These are phyloP conservation scores for Lamellibrachia luymesi DNA, from an alignment of 1,140 invertebrate species.

Conservation along the genomic window DNA sequence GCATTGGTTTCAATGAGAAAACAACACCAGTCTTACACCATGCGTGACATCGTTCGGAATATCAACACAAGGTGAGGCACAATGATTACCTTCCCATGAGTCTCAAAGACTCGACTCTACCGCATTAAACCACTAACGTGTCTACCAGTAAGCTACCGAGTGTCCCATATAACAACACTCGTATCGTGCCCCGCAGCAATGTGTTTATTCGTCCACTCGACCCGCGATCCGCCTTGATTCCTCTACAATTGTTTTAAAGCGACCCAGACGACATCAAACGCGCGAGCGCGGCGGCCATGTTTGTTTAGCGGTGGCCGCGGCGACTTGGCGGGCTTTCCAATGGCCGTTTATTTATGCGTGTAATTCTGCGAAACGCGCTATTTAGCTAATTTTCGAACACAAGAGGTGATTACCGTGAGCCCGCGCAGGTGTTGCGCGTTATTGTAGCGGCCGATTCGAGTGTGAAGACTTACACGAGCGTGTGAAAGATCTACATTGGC, in stretches of 20 bases:
- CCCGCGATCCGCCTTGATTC: neutral
- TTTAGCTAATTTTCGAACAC: neutral
- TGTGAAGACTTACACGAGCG: neutral
- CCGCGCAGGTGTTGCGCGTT: neutral
- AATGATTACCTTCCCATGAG: neutral
- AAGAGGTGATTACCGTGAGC: neutral
- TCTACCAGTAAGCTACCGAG: neutral
- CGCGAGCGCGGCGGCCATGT: neutral
- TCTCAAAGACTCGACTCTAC: neutral
- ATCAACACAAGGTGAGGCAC: neutral
- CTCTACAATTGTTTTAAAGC: neutral
- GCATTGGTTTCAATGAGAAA: no score
- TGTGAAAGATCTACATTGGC: neutral
- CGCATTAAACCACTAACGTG: neutral
- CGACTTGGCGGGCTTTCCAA: neutral
- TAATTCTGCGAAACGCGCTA: neutral
- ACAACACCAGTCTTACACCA: no score
- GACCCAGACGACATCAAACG: neutral
- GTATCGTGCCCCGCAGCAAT: neutral
- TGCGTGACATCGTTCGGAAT: neutral
- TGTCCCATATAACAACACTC: neutral
- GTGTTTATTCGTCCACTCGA: neutral
- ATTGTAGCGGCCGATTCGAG: neutral
- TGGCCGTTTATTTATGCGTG: neutral
- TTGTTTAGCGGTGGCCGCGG: neutral